These are phyloP conservation scores for Chrysaora quinquecirrha DNA, from an alignment of 30 jellyfish, hydroid and myxozoan species.

Conservation along the genomic window DNA sequence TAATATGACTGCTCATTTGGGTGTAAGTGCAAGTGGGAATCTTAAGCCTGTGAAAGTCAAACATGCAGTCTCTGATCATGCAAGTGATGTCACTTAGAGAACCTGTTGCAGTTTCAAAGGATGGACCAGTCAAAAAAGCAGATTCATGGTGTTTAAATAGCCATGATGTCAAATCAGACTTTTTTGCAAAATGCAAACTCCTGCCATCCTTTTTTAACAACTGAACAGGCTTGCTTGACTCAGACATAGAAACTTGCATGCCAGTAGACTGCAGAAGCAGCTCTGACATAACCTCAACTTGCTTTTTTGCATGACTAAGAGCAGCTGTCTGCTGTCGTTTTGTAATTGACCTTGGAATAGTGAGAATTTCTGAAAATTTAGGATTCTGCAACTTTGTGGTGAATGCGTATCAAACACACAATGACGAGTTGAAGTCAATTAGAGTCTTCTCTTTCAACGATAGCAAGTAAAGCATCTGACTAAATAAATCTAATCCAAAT, in stretches of 20 bases:
- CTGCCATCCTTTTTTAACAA: slow-evolving; percentile 44
- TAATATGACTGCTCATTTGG: slow-evolving; percentile 4
- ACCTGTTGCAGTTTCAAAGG: neutral
- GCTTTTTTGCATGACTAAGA: slow-evolving; percentile 37
- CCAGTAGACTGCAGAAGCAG: slow-evolving; percentile 53
- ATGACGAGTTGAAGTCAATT: no score
- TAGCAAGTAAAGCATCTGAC: no score
- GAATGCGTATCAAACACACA: no score
- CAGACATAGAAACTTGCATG: slow-evolving; percentile 46
- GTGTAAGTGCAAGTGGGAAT: slow-evolving; percentile 23
- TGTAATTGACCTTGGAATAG: slow-evolving; percentile 26
- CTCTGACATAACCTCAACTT: slow-evolving; percentile 47
- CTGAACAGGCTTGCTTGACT: slow-evolving; percentile 35
- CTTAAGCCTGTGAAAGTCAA: slow-evolving; percentile 24
- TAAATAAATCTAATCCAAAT: no score
- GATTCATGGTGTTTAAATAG: slow-evolving; percentile 7
- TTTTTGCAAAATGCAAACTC: slow-evolving; percentile 50
- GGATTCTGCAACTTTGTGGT: slow-evolving; percentile 39
- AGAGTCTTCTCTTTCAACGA: no score
- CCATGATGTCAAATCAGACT: slow-evolving; percentile 57
- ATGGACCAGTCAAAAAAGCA: slow-evolving; percentile 21
- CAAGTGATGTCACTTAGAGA: slow-evolving; percentile 35
- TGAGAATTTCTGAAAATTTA: slow-evolving; percentile 36
- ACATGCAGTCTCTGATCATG: slow-evolving; percentile 68
- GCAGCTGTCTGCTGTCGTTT: slow-evolving; percentile 45